Evolutionary conservation across 2,888 invertebrate species (phyloP), one percentile per base, ranked within the genome.

Genomic region (Lycaena phlaeas): DNA sequence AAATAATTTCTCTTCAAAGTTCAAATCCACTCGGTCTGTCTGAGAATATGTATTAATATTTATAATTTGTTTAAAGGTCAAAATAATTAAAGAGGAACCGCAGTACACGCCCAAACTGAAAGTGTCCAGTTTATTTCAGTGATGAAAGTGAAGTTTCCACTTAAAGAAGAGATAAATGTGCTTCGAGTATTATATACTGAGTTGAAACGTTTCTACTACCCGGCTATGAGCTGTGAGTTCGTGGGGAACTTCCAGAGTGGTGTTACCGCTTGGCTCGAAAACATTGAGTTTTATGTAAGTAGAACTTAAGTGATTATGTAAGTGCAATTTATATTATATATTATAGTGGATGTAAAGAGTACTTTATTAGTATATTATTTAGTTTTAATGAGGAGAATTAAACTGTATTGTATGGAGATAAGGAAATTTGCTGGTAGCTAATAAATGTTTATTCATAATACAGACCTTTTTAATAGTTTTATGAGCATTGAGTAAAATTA

Each of bases 111-210:
- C 81, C 39, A 84, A 81, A 54, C 48, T 84, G 52, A 79, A 74
- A 68, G 66, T 82, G 53, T 71, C 76, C 56, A 78, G 75, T 64
- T 62, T 82, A 59, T 82, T 84, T 60, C 75, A 81, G 66, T 82
- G 43, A 45, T 27, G 27, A 34, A 31, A 22, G 18, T 27, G 27
- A 22, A 14, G n/a, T n/a, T n/a, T 10, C 14, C 3, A n/a, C 11
- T 12, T 17, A 7, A 12, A 14, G 12, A 14, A 17, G 5, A 40
- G 6, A 14, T 22, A 14, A 26, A 27, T 22, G 17, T n/a, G 14
- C 14, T 22, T 27, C 4, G 12, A 14, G 14, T 17, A 27, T 10
- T 38, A 18, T 14, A 18, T 28, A 27, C 12, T 29, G 27, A 4
- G 10, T 42, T 31, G 29, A 25, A 14, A 14, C 27, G 12, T 27